Evolutionary conservation across 2,797 vertebrate species (phyloP).

Genomic region (Darevskia nairensis): DNA sequence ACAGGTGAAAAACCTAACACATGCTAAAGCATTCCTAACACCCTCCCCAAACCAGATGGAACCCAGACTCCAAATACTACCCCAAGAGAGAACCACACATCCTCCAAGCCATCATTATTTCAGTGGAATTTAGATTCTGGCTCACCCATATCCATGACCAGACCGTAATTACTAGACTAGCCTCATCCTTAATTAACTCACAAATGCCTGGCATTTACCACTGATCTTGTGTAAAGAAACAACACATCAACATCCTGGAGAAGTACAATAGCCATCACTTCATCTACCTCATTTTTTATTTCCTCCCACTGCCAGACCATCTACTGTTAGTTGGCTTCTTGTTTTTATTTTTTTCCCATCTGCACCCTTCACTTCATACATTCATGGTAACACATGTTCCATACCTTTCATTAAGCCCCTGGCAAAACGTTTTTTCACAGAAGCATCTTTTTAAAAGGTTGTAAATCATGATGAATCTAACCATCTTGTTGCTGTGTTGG

Average conservation of each 20-base stretch:
- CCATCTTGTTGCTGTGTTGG: neutral
- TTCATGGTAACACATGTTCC: neutral
- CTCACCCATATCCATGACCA: neutral
- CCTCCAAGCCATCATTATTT: neutral
- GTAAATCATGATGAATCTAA: neutral
- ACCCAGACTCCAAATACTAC: neutral
- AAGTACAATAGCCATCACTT: neutral
- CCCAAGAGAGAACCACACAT: neutral
- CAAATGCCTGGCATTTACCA: neutral
- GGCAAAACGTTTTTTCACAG: neutral
- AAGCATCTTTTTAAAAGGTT: neutral
- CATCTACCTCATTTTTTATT: neutral
- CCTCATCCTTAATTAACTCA: conserved; percentile 9
- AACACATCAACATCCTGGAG: neutral
- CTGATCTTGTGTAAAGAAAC: neutral
- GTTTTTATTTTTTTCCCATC: neutral
- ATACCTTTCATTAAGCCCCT: neutral
- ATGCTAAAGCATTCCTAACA: neutral
- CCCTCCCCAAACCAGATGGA: neutral
- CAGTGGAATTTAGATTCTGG: neutral
- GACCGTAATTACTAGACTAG: neutral
- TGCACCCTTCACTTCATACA: neutral
- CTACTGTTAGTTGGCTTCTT: neutral
- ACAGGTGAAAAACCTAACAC: neutral
- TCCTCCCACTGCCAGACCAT: neutral